Evolutionary conservation across 2,888 invertebrate genomes (phyloP).

Genomic region (Cheilosia variabilis): DNA sequence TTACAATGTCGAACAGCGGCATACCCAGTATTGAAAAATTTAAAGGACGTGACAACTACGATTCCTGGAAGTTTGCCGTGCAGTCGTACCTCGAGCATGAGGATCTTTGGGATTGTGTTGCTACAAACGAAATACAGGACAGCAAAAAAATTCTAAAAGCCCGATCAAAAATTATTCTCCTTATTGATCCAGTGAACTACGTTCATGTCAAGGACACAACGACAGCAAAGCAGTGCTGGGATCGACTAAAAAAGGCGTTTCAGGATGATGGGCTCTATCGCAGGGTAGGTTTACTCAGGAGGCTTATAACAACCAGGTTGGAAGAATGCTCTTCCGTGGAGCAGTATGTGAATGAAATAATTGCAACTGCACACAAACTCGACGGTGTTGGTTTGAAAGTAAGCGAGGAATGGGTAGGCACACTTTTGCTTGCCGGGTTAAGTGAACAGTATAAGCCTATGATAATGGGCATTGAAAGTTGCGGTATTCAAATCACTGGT

Average conservation of each 20-base stretch:
- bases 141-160: constrained; percentile 25
- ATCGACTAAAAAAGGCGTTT: constrained; percentile 76
- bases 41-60: constrained; percentile 45
- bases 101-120: constrained; percentile 54
- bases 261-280: constrained; percentile 78
- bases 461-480: constrained; percentile 53
- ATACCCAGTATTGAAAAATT: constrained; percentile 22
- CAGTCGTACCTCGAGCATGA: constrained; percentile 33
- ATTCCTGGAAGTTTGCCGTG: constrained; percentile 57
- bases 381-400: constrained; percentile 74
- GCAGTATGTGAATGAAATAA: constrained; percentile 77
- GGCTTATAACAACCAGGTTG: constrained; percentile 60
- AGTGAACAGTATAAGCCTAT: constrained; percentile 54
- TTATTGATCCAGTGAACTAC: constrained; percentile 74
- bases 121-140: not conserved
- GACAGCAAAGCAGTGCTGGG: constrained; percentile 76
- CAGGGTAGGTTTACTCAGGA: constrained; percentile 77
- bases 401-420: constrained; percentile 76
- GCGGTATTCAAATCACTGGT: constrained; percentile 7
- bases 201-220: constrained; percentile 75
- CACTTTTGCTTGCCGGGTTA: constrained; percentile 77
- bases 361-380: constrained; percentile 77
- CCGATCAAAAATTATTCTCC: constrained; percentile 44
- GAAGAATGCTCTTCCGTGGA: constrained; percentile 76
- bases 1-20: not conserved